Evolutionary conservation across 2,113 vertebrate genomes (phyloP), one percentile per base, ranked within the genome.

Genomic region (Patagioenas fasciata): DNA sequence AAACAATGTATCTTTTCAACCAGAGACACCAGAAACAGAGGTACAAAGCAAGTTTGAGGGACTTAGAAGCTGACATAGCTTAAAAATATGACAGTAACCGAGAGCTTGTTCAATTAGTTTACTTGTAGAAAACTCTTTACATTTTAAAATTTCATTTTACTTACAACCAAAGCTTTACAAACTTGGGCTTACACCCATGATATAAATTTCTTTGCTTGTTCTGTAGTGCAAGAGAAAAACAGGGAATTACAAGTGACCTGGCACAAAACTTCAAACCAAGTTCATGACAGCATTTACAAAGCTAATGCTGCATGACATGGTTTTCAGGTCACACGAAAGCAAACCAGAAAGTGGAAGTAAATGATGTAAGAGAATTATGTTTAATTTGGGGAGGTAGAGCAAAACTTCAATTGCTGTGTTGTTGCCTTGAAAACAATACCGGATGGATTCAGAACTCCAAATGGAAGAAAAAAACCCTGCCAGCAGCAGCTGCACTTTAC

Each of bases 261-360:
- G 88, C 69, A 96, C 80, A 93, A 94, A 75, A 60, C 65, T 91
- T 64, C 96, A 94, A 89, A 84, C 77, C 62, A 88, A 90, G 80
- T 74, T 87, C 11, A 5, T 80, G 85, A 92, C 83, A 92, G 88
- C 85, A 48, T 93, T 94, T 95, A 84, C 90, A 88, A 91, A 96
- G 86, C 85, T 95, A 95, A 97, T 93, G 85, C 93, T 57, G 75
- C 91, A 90, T 81, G 92, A 96, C 93, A 92, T 29, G 61, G 82
- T 83, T 90, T 96, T 73, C 69, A 74, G 95, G 80, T 94, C 88
- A 96, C 91, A 95, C 65, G 80, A 96, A 96, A 95, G 96, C 92
- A 96, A 96, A 96, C 53, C 88, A 95, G 48, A 61, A 81, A 95
- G 92, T 96, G 93, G 92, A 96, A 97, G 80, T 93, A 94, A 97